Base-by-base conservation (phyloP, 2,113 vertebrate species). In the Sorex fumeus region DNA sequence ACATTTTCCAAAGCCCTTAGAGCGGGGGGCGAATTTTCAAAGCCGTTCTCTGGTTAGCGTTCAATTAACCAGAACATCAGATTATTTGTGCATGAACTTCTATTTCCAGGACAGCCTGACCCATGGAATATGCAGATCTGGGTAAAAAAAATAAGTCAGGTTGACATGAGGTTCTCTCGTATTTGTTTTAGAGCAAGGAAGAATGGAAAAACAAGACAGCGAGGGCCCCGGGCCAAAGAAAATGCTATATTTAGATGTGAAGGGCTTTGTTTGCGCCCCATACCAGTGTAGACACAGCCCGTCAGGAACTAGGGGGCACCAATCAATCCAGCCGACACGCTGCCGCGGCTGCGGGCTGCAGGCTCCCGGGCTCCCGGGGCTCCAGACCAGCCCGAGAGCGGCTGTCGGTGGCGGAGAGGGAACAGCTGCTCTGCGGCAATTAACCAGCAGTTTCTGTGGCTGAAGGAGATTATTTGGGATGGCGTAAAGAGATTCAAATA, bases 341-440 rank as follows among this genome's bases (percentile, higher is more conserved):
- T 28, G 76, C 76, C 66, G 93, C 84, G 40, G 40, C n/a, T 10
- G 4, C 47, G 0, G 27, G 88, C 71, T 0, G 19, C 0, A 16
- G 12, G 75, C 30, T 64, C 45, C 84, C 25, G 69, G 32, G 81
- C 74, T 60, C 93, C 23, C 53, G 0, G 0, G 32, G 53, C 94
- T 81, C 87, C 40, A 43, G 34, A 66, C 50, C 43, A 2, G 88
- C 86, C 64, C 76, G 76, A 66, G 91, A 91, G 87, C 95, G 94
- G 96, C 97, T 96, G 96, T 95, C 94, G 96, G 90, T 95, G 76
- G 96, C 96, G 96, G 96, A 96, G 96, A 96, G 93, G 93, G 82
- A 97, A 96, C 97, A 98, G 97, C 97, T 97, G 98, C 94, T 97
- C 84, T 12, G 89, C 67, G 93, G 97, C 97, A 97, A 97, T 97